These are phyloP conservation scores for Aptenodytes forsteri DNA, from an alignment of 2,113 vertebrate genomes.

Conservation along the genomic window DNA sequence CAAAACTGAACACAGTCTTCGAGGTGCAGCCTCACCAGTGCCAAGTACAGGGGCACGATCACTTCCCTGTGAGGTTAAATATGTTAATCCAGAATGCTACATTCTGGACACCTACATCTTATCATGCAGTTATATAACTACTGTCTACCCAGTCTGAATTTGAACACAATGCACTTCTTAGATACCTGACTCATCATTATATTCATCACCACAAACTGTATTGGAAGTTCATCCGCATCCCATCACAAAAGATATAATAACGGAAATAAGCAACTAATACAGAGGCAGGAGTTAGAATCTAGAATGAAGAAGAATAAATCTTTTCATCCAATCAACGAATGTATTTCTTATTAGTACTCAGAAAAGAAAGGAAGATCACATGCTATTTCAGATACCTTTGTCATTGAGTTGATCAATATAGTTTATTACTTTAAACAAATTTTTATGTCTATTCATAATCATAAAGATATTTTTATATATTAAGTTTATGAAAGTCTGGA, in stretches of 20 bases:
- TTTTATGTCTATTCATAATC: background rate
- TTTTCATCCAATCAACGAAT: background rate
- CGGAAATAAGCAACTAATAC: background rate
- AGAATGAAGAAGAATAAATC: background rate
- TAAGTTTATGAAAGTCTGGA: background rate
- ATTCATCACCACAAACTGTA: background rate
- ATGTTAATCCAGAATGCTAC: background rate
- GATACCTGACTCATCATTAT: background rate
- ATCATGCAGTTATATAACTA: background rate
- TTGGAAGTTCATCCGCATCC: background rate
- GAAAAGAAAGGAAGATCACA: background rate
- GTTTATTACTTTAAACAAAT: background rate
- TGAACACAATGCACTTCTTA: background rate
- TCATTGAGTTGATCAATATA: background rate
- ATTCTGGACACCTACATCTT: background rate
- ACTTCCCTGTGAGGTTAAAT: background rate
- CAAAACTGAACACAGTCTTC: too few species aligned
- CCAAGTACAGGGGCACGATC: too few species aligned
- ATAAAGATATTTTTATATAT: background rate
- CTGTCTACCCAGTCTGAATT: background rate
- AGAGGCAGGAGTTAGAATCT: background rate
- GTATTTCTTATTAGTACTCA: background rate
- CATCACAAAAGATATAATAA: background rate
- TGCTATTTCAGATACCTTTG: background rate
- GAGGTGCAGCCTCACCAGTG: too few species aligned